Evolutionary conservation across 2,888 invertebrate species (phyloP).

Genomic region (Tachina grossa): DNA sequence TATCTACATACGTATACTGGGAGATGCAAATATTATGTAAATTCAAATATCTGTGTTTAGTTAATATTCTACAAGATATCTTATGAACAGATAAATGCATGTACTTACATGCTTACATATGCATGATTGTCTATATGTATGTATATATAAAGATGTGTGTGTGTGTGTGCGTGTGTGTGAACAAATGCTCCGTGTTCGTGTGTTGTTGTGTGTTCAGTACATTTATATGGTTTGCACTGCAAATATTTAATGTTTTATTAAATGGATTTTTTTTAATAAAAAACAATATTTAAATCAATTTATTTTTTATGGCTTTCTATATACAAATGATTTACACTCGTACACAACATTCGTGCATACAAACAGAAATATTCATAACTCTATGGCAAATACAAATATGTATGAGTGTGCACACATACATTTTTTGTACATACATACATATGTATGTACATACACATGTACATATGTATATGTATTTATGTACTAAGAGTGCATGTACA

Average conservation of each 20-base stretch:
- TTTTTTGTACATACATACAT: not conserved
- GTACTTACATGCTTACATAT: too few species aligned
- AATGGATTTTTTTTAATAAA: slow-evolving; percentile 51
- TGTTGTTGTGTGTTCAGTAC: not conserved
- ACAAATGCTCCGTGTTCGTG: not conserved
- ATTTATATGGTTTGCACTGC: slow-evolving; percentile 47
- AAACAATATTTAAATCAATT: slow-evolving; percentile 67
- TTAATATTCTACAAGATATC: slow-evolving; percentile 6
- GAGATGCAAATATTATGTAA: not conserved
- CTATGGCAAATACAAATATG: not conserved
- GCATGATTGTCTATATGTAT: not conserved
- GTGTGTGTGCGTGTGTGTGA: not conserved
- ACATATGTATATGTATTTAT: not conserved
- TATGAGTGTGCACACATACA: not conserved
- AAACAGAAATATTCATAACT: not conserved
- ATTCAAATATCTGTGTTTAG: not conserved
- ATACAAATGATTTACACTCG: slow-evolving; percentile 53
- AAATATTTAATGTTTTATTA: slow-evolving; percentile 57
- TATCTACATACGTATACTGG: too few species aligned
- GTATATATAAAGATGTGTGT: not conserved
- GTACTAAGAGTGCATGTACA: slow-evolving; percentile 3
- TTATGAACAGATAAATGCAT: not conserved
- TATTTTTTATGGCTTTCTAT: slow-evolving; percentile 60
- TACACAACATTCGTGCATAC: slow-evolving; percentile 2
- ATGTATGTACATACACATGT: not conserved